A percentile compares a stretch with the other conserved stretches of the same genome.
These are phyloP conservation scores for Drosophila buzzatii DNA, from an alignment of 2,888 invertebrate species.

Conservation along the genomic window DNA sequence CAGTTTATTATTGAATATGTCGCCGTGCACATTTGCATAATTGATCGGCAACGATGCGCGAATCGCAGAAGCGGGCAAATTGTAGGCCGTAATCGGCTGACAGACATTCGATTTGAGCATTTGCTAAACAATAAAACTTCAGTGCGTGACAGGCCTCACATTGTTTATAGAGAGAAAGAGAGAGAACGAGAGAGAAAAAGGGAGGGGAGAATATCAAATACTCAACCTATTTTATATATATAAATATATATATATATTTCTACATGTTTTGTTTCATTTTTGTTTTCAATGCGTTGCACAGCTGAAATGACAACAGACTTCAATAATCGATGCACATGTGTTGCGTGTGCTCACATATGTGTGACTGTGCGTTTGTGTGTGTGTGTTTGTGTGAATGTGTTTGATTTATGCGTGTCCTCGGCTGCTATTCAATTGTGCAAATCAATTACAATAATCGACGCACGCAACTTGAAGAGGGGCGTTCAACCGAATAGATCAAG, in stretches of 20 bases:
- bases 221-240: background rate
- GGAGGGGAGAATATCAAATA: background rate
- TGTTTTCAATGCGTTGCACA: constrained; percentile 31
- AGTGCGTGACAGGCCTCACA: constrained; percentile 53
- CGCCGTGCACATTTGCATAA: constrained; percentile 72
- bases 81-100: constrained; percentile 60
- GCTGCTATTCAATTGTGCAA: constrained; percentile 76
- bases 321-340: constrained; percentile 70
- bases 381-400: constrained; percentile 26
- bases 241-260: background rate
- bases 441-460: constrained; percentile 79
- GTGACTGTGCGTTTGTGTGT: constrained; percentile 8
- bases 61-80: constrained; percentile 61
- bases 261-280: constrained; percentile 5
- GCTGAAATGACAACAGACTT: constrained; percentile 39
- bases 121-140: constrained; percentile 64
- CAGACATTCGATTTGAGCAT: constrained; percentile 57
- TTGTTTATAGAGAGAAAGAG: too few species aligned
- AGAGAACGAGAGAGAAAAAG: too few species aligned
- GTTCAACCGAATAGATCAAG: constrained; percentile 52
- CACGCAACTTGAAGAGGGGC: constrained; percentile 64
- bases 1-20: constrained; percentile 79
- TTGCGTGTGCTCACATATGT: background rate
- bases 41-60: constrained; percentile 79
- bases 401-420: constrained; percentile 75